Evolutionary conservation across 2,113 vertebrate genomes (phyloP).

Genomic region (Pituophis catenifer): DNA sequence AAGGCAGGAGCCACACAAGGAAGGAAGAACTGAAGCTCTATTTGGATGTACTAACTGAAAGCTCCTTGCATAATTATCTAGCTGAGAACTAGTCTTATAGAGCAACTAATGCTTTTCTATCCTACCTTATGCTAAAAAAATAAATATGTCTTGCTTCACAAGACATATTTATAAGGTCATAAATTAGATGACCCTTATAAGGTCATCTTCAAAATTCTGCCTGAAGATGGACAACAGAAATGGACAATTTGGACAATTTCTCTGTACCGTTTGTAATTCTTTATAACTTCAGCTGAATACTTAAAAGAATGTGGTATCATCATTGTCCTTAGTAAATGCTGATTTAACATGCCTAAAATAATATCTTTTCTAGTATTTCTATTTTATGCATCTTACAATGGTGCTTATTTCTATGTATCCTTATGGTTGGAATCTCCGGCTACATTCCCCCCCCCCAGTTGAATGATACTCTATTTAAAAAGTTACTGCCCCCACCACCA

Average conservation of each 20-base stretch:
- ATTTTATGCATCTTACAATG: not conserved
- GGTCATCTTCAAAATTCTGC: not conserved
- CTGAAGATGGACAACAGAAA: not conserved
- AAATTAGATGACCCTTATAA: too few species aligned
- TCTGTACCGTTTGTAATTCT: not conserved
- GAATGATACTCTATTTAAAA: not conserved
- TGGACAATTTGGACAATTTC: not conserved
- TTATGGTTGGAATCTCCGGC: not conserved
- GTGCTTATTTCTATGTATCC: not conserved
- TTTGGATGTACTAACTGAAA: not conserved
- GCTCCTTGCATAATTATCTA: not conserved
- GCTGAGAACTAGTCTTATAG: not conserved
- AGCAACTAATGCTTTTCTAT: not conserved
- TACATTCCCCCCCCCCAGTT: not conserved
- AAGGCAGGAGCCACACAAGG: not conserved
- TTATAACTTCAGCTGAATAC: not conserved
- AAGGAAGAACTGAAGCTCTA: not conserved
- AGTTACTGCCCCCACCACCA: not conserved
- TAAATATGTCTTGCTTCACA: not conserved
- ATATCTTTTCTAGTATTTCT: not conserved
- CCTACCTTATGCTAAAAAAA: not conserved
- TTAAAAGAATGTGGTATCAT: not conserved
- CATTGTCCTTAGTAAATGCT: not conserved
- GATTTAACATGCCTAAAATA: not conserved
- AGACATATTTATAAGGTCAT: not conserved